phyloP scores from a whole-genome alignment of 2,113 vertebrate genomes.

The Muscicapa adusta region DNA sequence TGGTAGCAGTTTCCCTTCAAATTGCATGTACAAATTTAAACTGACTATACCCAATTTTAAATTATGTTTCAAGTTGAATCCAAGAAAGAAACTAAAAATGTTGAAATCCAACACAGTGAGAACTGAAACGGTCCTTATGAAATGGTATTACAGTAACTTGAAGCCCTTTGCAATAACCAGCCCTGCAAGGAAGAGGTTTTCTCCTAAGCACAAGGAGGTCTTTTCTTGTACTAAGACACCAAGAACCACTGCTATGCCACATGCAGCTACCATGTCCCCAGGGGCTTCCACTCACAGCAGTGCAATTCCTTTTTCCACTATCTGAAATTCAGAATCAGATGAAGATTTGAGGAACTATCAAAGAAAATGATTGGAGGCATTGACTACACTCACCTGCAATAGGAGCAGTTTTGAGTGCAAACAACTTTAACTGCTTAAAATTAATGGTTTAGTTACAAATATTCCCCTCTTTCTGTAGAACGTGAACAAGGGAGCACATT shows the following conservation, averaged over 20 bases:
- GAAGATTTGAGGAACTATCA: neutral
- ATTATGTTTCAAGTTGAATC: neutral
- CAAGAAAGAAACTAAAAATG: neutral
- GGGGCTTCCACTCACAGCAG: neutral
- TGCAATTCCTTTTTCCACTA: neutral
- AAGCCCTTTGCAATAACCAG: neutral
- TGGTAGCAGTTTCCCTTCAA: neutral
- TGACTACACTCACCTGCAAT: neutral
- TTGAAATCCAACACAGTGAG: neutral
- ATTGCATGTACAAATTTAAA: neutral
- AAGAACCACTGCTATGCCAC: neutral
- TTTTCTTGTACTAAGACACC: neutral
- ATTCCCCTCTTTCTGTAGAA: neutral
- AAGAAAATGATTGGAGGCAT: neutral
- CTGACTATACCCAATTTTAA: neutral
- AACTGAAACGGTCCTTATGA: neutral
- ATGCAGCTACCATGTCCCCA: rapidly evolving
- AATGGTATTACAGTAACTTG: neutral
- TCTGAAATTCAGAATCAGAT: neutral
- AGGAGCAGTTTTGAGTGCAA: neutral
- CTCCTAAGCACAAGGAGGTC: neutral
- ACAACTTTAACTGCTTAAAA: neutral
- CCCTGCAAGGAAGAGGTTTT: neutral
- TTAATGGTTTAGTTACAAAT: neutral
- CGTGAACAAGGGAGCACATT: neutral